These are phyloP conservation scores for Xiphydria camelus DNA, from an alignment of 2,888 invertebrate species.

Conservation along the genomic window DNA sequence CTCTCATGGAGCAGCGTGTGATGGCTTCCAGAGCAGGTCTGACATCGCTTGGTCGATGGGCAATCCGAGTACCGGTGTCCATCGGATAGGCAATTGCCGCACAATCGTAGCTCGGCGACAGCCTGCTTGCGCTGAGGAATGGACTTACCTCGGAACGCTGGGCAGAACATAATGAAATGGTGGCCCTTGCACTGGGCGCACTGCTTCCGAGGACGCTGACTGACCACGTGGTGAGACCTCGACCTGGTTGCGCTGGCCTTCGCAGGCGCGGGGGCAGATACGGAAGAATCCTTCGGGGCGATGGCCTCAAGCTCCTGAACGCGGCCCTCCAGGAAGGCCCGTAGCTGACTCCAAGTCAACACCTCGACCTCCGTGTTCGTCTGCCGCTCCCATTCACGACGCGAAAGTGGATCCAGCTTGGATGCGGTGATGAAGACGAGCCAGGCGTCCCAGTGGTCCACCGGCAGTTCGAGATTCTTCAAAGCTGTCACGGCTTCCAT, in stretches of 20 bases:
- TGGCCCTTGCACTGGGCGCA: neutral
- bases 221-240: neutral
- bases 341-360: neutral
- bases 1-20: neutral
- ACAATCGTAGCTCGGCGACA: neutral
- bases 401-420: no score
- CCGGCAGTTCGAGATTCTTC: no score
- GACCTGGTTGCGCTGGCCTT: no score
- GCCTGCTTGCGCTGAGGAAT: neutral
- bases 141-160: neutral
- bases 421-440: no score
- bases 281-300: neutral
- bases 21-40: neutral
- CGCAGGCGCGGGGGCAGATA: neutral
- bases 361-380: no score
- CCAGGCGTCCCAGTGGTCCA: no score
- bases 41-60: neutral
- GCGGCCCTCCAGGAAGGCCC: neutral
- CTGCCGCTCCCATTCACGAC: no score
- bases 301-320: neutral
- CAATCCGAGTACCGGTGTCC: neutral
- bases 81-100: neutral
- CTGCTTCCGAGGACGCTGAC: no score
- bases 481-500: no score
- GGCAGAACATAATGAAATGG: neutral